These are phyloP conservation scores for Capitulum mitella DNA, from an alignment of 2,888 invertebrate genomes.

Conservation along the genomic window DNA sequence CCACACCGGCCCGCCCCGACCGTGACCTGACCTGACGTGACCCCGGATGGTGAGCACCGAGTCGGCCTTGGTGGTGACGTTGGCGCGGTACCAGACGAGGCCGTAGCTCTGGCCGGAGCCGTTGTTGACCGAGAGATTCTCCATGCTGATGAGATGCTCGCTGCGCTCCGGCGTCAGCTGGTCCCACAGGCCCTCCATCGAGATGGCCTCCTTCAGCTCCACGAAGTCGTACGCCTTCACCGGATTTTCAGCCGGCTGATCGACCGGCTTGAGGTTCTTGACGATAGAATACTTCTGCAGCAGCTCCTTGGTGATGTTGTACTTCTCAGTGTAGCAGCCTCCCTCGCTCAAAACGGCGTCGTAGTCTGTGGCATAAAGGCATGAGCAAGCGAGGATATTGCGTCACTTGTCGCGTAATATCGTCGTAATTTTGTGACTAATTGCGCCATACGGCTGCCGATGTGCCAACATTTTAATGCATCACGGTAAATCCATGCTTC, in stretches of 20 bases:
- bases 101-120: conserved; percentile 53
- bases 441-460: no score
- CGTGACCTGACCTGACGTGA: conserved; percentile 1
- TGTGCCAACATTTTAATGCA: no score
- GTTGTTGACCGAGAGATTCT: conserved; percentile 36
- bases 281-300: conserved; percentile 27
- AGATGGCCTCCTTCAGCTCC: conserved; percentile 26
- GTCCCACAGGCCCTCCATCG: not conserved
- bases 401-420: no score
- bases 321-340: conserved; percentile 46
- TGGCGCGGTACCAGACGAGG: conserved; percentile 50
- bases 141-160: conserved; percentile 29
- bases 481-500: no score
- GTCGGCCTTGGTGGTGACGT: conserved; percentile 25
- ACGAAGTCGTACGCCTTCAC: conserved; percentile 29
- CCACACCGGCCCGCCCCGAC: no score
- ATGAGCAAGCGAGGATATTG: no score
- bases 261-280: not conserved
- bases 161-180: conserved; percentile 6
- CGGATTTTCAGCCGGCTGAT: conserved; percentile 25
- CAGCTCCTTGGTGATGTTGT: conserved; percentile 35
- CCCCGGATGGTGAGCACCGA: conserved; percentile 27
- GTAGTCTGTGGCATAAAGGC: conserved; percentile 44
- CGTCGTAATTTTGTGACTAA: no score
- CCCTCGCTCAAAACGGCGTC: conserved; percentile 47